Conservation (phyloP, 2,888 invertebrate species). For the Desoria tigrina region DNA sequence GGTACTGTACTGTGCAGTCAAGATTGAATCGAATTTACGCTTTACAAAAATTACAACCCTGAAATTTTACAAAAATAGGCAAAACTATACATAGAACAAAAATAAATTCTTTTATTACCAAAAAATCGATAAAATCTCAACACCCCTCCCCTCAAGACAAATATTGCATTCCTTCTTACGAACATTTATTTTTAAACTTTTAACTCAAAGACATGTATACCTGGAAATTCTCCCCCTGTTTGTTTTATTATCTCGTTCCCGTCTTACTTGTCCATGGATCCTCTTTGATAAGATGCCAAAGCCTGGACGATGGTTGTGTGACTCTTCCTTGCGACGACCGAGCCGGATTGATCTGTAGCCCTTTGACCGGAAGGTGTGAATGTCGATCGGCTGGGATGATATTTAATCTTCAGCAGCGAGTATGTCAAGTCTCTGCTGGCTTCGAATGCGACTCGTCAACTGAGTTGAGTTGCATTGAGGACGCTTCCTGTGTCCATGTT, state of each 20-base stretch:
- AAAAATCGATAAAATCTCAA: no score
- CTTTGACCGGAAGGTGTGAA: conserved; percentile 27
- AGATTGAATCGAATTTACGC: no score
- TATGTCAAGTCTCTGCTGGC: conserved; percentile 38
- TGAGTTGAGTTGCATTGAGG: conserved; percentile 31
- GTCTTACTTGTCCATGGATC: neutral
- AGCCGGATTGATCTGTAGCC: conserved; percentile 24
- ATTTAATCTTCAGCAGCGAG: conserved; percentile 20
- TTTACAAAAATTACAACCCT: no score
- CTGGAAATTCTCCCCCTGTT: no score
- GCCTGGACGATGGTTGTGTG: conserved; percentile 11
- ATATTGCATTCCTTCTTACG: no score
- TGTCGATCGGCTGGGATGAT: conserved; percentile 37
- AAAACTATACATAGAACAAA: no score
- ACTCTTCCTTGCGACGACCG: neutral
- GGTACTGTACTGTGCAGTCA: no score
- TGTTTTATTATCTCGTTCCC: neutral
- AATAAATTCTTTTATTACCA: no score
- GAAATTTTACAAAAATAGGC: no score
- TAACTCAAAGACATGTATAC: no score
- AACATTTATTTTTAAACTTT: no score
- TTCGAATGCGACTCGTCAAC: conserved; percentile 32
- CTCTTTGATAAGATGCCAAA: neutral
- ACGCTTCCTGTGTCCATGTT: conserved; percentile 29
- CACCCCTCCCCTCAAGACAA: no score